These are phyloP conservation scores for Pseudorhombus dupliciocellatus DNA, from an alignment of 2,113 vertebrate species.

Conservation along the genomic window DNA sequence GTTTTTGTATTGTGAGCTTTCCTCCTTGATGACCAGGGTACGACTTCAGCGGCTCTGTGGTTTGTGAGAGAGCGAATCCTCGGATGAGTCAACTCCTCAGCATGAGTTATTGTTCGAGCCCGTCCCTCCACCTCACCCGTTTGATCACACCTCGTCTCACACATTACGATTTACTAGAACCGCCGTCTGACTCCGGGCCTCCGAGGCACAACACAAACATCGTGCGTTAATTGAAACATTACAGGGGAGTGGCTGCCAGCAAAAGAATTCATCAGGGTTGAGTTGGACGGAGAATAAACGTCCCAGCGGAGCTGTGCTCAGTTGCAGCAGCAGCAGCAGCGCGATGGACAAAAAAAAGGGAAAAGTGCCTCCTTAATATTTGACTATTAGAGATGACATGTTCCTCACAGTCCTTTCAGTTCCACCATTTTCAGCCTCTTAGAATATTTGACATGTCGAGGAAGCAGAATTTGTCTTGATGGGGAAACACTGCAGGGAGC, in stretches of 20 bases:
- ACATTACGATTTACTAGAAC: slow-evolving; percentile 3
- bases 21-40: too few species aligned
- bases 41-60: neutral
- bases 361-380: too few species aligned
- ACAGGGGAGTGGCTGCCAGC: slow-evolving; percentile 1
- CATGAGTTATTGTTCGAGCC: neutral
- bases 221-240: slow-evolving; percentile 9
- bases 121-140: neutral
- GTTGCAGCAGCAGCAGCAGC: too few species aligned
- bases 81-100: neutral
- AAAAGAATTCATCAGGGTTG: neutral
- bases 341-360: too few species aligned
- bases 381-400: neutral
- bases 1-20: too few species aligned
- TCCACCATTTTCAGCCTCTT: too few species aligned
- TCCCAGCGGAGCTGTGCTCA: slow-evolving; percentile 4
- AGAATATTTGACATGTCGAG: too few species aligned
- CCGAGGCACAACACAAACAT: slow-evolving; percentile 5
- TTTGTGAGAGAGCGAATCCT: neutral
- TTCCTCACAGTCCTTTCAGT: neutral
- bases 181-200: slow-evolving; percentile 8
- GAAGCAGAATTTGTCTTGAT: too few species aligned
- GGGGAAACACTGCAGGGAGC: neutral
- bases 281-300: slow-evolving; percentile 6
- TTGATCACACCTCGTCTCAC: slow-evolving; percentile 7